Base-by-base conservation (phyloP, 2,888 invertebrate genomes). In the Nomada fucata region DNA sequence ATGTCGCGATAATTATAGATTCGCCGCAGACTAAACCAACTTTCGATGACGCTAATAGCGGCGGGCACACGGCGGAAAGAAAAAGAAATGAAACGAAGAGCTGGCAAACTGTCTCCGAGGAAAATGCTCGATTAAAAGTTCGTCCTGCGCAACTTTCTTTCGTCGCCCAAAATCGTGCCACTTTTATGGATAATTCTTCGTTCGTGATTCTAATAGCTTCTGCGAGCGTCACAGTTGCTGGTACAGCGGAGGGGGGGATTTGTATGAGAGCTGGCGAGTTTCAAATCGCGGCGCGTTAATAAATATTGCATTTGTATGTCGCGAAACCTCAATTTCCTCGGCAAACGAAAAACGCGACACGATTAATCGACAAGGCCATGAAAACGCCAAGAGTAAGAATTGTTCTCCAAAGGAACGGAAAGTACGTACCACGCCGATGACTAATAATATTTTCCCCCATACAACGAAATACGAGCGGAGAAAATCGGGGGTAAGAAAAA, bases 1-100 rank as follows among this genome's bases (percentile, higher is more conserved):
- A 50, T 55, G 70, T 26, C 50, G 52, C 71, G 67, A 69, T 75
- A 61, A 84, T 82, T 59, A 69, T 60, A 70, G 55, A 59, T 64
- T 72, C 71, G 7, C 11, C 44, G 20, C 15, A 52, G 50, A 44
- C 26, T 2, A 18, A 52, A 15, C 44, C 65, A 80, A 76, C 57
- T 82, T 61, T 47, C 52, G 23, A 68, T 26, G 44, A 23, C 55
- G n/a, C 18, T 63, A 53, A 61, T 61, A 57, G n/a, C 50, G n/a
- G n/a, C 20, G 47, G 26, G 13, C 13, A 26, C 15, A n/a, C 18
- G 36, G 50, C 20, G 50, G 2, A 23, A 29, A n/a, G 42, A 26
- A 52, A 47, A 50, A 53, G 2, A 42, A n/a, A 20, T 11, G 1
- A 23, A 26, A n/a, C 10, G 1, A 18, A 0, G 11, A 15, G 9